phyloP scores from a whole-genome alignment of 1,140 invertebrate genomes.

The Saxidomus purpurata region DNA sequence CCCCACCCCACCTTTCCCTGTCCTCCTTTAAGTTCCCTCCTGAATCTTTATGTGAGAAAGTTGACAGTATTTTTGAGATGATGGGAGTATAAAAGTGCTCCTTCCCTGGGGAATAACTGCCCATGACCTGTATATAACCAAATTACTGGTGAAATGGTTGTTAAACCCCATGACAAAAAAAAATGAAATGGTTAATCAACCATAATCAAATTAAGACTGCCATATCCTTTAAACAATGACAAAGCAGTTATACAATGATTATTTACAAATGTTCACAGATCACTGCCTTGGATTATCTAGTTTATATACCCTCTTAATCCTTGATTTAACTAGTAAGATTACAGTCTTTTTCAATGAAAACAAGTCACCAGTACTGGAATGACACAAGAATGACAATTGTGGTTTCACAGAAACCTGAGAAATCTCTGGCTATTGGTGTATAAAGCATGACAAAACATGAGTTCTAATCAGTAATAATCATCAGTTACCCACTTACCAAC shows the following conservation, averaged over 20 bases:
- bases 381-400: background rate
- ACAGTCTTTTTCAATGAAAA: background rate
- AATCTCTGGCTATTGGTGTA: background rate
- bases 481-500: too few relatives aligned
- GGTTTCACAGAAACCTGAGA: background rate
- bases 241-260: slow-evolving; percentile 23
- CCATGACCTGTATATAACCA: too few relatives aligned
- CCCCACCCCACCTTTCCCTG: too few relatives aligned
- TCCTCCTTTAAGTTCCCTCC: too few relatives aligned
- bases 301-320: background rate
- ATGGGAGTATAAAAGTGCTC: too few relatives aligned
- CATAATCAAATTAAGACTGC: background rate
- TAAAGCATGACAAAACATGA: background rate
- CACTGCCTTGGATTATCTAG: slow-evolving; percentile 1
- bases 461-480: too few relatives aligned
- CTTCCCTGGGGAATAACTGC: too few relatives aligned
- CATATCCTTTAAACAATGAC: slow-evolving; percentile 15
- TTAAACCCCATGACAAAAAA: too few relatives aligned
- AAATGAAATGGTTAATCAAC: background rate
- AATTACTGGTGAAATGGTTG: too few relatives aligned
- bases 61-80: too few relatives aligned
- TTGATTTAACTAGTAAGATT: slow-evolving; percentile 2
- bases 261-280: background rate
- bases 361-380: background rate
- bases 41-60: too few relatives aligned